These are phyloP conservation scores for Agrotis segetum DNA, from an alignment of 2,888 invertebrate genomes.

Conservation along the genomic window DNA sequence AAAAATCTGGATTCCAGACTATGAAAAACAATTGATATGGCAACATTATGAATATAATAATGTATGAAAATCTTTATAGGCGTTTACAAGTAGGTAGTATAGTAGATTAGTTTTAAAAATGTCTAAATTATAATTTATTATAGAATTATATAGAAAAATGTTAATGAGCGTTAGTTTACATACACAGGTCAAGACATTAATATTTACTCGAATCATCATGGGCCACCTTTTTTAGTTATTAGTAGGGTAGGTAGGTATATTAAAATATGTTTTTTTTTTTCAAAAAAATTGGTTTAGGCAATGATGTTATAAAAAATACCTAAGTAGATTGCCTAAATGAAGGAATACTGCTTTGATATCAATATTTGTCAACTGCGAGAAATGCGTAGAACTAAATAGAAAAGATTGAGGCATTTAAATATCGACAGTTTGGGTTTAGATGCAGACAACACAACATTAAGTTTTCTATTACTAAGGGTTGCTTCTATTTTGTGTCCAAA, in stretches of 20 bases:
- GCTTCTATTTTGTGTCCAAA: slow-evolving; percentile 42
- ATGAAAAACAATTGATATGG: slow-evolving; percentile 89
- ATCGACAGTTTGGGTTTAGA: slow-evolving; percentile 58
- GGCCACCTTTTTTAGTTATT: slow-evolving; percentile 41
- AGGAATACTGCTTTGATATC: slow-evolving; percentile 22
- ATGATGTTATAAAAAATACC: slow-evolving; percentile 34
- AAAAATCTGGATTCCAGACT: slow-evolving; percentile 86
- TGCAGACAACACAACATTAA: slow-evolving; percentile 50
- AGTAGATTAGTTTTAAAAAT: slow-evolving; percentile 74
- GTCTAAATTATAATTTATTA: slow-evolving; percentile 73
- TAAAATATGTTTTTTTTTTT: slow-evolving; percentile 50
- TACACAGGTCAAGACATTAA: slow-evolving; percentile 54
- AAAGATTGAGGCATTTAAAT: slow-evolving; percentile 45
- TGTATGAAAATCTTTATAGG: slow-evolving; percentile 77
- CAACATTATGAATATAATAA: slow-evolving; percentile 83
- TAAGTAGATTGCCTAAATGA: slow-evolving; percentile 29
- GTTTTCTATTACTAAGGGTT: slow-evolving; percentile 44
- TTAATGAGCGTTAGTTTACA: slow-evolving; percentile 68
- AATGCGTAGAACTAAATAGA: slow-evolving; percentile 35
- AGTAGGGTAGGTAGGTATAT: slow-evolving; percentile 4
- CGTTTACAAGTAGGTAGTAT: slow-evolving; percentile 73
- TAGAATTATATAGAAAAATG: slow-evolving; percentile 73
- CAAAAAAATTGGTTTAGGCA: slow-evolving; percentile 36
- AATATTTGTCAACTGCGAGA: slow-evolving; percentile 31
- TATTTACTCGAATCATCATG: slow-evolving; percentile 34